Evolutionary conservation across 2,113 vertebrate genomes (phyloP), one percentile per base, ranked within the genome.

Genomic region (Chloropsis cyanopogon): DNA sequence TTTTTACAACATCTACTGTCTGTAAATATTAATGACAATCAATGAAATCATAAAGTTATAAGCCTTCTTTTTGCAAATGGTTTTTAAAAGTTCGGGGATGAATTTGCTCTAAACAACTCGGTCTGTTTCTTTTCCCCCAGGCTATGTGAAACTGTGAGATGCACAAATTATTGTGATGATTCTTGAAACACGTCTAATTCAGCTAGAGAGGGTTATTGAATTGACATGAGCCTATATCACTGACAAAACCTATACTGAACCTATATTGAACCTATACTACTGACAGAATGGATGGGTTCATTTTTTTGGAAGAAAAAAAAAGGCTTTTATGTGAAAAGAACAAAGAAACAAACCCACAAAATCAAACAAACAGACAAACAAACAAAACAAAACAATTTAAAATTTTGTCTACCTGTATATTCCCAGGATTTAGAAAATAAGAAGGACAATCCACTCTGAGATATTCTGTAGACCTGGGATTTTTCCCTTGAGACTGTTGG

Each of bases 251-350:
- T n/a, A n/a, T n/a, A n/a, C n/a, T n/a, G n/a, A n/a, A n/a, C n/a
- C n/a, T n/a, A n/a, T n/a, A n/a, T n/a, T n/a, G n/a, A n/a, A 10
- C 8, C 23, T 37, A 9, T 21, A 35, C 42, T 42, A 60, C 15
- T 73, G 41, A 42, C 23, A 86, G n/a, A 82, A 78, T 31, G 11
- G 7, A 42, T 35, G 15, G 3, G 15, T 52, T 69, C 2, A 8
- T 23, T 44, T 57, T 44, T 5, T 9, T 6, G 0, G 12, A 37
- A 3, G 1, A 1, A 5, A 37, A 35, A 11, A 26, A 20, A 31
- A 25, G 1, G 3, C 5, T 81, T 81, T 46, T 12, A 49, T 23
- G 31, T 49, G 24, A 49, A 77, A 70, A 89, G 31, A 39, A 6
- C 1, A 35, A 20, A 24, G n/a, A 29, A 13, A 13, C 37, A 5